Percentiles rank a stretch among this genome's conserved stretches.
phyloP scores from a whole-genome alignment of 2,888 invertebrate species.

The Lithophane semibrunnea region DNA sequence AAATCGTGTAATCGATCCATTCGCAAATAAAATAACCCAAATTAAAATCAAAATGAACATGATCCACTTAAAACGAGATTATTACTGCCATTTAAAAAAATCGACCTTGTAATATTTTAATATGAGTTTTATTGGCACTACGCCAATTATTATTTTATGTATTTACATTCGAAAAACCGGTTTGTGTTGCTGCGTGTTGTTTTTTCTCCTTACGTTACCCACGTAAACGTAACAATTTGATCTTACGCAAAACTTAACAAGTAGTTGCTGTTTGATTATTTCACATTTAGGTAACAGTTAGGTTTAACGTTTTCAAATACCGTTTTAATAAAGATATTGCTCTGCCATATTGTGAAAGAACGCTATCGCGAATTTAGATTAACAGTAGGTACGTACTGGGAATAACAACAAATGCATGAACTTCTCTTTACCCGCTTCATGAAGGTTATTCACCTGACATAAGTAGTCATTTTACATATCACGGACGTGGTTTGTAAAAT shows the following conservation, averaged over 20 bases:
- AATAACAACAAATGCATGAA: slow-evolving; percentile 15
- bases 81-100: slow-evolving; percentile 8
- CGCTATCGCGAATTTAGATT: not conserved
- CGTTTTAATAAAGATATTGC: not conserved
- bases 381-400: not conserved
- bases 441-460: slow-evolving; percentile 40
- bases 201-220: slow-evolving; percentile 23
- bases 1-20: not conserved
- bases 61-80: slow-evolving; percentile 46
- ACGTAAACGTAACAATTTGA: slow-evolving; percentile 36
- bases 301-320: not conserved
- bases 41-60: slow-evolving; percentile 26
- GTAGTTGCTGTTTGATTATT: not conserved
- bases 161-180: slow-evolving; percentile 53
- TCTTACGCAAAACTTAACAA: slow-evolving; percentile 35
- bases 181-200: slow-evolving; percentile 41
- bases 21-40: slow-evolving; percentile 27
- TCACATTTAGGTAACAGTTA: not conserved
- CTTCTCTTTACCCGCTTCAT: slow-evolving; percentile 12
- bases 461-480: slow-evolving; percentile 39
- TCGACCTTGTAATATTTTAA: slow-evolving; percentile 56
- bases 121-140: slow-evolving; percentile 50
- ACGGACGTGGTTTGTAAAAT: slow-evolving; percentile 48
- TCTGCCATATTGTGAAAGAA: not conserved
- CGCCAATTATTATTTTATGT: slow-evolving; percentile 54